Evolutionary conservation across 2,797 vertebrate species (phyloP).

Genomic region (Anguilla obscura): DNA sequence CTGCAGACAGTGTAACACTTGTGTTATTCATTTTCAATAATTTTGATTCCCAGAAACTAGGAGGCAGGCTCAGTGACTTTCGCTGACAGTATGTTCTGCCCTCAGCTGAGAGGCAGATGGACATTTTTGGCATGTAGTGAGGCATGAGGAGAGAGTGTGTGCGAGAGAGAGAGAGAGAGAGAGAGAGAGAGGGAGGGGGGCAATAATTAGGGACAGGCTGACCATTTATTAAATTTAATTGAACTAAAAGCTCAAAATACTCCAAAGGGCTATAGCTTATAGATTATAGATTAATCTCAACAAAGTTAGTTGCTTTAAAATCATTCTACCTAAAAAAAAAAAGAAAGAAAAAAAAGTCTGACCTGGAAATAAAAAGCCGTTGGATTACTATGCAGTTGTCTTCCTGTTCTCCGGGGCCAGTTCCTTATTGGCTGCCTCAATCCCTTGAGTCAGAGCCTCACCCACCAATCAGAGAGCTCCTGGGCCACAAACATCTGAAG

Average conservation of each 20-base stretch:
- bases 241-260: background rate
- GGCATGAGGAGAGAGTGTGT: slow-evolving; percentile 38
- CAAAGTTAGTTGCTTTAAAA: background rate
- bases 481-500: slow-evolving; percentile 78
- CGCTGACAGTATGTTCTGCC: slow-evolving; percentile 54
- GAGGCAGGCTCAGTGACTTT: slow-evolving; percentile 39
- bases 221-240: background rate
- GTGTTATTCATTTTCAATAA: slow-evolving; percentile 38
- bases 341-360: slow-evolving; percentile 30
- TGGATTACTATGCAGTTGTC: slow-evolving; percentile 61
- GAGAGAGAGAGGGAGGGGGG: background rate
- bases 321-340: background rate
- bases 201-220: background rate
- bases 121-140: background rate
- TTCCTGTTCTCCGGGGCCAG: slow-evolving; percentile 57
- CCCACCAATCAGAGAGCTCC: slow-evolving; percentile 69
- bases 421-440: slow-evolving; percentile 69
- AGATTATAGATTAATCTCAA: background rate
- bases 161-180: slow-evolving; percentile 37
- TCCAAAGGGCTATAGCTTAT: background rate
- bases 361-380: slow-evolving; percentile 57
- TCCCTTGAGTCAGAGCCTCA: slow-evolving; percentile 60
- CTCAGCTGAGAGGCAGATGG: slow-evolving; percentile 55
- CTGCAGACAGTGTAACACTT: slow-evolving; percentile 33
- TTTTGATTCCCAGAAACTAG: slow-evolving; percentile 53